Conservation (phyloP, 2,113 vertebrate species). For the Campylomormyrus tamandua region DNA sequence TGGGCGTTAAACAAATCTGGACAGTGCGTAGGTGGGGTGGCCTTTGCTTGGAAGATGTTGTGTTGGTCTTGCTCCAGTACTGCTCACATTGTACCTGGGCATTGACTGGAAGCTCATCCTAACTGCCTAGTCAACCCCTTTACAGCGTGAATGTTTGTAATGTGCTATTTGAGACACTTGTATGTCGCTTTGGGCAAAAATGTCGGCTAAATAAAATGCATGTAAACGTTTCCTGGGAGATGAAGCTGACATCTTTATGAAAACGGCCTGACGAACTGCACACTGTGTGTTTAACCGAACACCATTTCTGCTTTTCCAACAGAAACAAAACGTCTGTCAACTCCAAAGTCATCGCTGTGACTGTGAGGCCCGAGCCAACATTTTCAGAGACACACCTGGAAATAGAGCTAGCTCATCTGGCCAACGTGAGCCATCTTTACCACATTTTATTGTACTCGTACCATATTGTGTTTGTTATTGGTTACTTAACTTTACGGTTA, state of each 20-base stretch:
- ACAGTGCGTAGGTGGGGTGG: neutral
- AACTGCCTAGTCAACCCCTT: neutral
- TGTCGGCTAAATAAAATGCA: neutral
- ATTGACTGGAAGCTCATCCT: neutral
- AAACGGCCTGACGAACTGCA: neutral
- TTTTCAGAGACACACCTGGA: constrained; percentile 81
- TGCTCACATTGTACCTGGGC: neutral
- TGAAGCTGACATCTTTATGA: neutral
- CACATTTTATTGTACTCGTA: neutral
- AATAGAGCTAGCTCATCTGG: constrained; percentile 90
- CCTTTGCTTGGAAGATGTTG: neutral
- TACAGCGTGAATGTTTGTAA: neutral
- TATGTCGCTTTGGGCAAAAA: neutral
- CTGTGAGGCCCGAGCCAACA: constrained; percentile 88
- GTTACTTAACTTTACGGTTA: neutral
- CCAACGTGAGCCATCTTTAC: constrained; percentile 76
- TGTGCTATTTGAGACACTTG: neutral
- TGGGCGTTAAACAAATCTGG: neutral
- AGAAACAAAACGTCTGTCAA: constrained; percentile 96
- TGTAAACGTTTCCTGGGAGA: neutral
- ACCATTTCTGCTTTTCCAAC: constrained; percentile 27
- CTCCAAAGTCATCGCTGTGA: constrained; percentile 96
- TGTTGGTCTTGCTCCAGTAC: neutral
- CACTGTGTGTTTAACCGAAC: neutral
- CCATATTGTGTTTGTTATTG: neutral